A percentile compares a stretch with the other conserved stretches of the same genome.
Conservation (phyloP, 2,113 vertebrate species). For the Phalacrocorax pelagicus region DNA sequence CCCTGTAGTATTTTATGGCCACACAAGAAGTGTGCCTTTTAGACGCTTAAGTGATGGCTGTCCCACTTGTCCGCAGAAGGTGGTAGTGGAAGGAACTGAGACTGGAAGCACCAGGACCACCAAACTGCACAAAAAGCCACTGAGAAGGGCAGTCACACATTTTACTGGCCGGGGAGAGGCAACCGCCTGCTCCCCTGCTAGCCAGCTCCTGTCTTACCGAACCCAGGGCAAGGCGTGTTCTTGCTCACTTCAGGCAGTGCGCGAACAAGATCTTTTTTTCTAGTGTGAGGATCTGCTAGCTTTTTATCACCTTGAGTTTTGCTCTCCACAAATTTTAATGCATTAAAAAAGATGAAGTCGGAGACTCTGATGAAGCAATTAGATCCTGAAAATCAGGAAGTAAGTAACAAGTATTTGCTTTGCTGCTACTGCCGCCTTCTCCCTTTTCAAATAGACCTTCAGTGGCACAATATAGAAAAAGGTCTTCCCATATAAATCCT, state of each 20-base stretch:
- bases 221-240: accelerated
- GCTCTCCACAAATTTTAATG: neutral
- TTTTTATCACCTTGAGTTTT: neutral
- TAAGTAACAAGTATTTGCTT: neutral
- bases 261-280: neutral
- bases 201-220: accelerated
- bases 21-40: neutral
- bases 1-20: neutral
- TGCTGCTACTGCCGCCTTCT: neutral
- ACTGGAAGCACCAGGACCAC: neutral
- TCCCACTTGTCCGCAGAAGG: neutral
- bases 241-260: neutral
- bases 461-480: neutral
- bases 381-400: neutral
- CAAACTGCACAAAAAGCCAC: neutral
- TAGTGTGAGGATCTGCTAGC: neutral
- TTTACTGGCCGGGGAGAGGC: accelerated
- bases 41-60: no score
- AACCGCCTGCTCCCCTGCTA: no score
- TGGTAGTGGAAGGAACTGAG: neutral
- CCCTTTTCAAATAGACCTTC: neutral
- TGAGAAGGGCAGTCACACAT: accelerated
- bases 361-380: neutral
- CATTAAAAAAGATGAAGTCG: neutral
- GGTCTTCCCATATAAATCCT: neutral